Evolutionary conservation across 2,113 vertebrate genomes (phyloP).

Genomic region (Anolis sagrei): DNA sequence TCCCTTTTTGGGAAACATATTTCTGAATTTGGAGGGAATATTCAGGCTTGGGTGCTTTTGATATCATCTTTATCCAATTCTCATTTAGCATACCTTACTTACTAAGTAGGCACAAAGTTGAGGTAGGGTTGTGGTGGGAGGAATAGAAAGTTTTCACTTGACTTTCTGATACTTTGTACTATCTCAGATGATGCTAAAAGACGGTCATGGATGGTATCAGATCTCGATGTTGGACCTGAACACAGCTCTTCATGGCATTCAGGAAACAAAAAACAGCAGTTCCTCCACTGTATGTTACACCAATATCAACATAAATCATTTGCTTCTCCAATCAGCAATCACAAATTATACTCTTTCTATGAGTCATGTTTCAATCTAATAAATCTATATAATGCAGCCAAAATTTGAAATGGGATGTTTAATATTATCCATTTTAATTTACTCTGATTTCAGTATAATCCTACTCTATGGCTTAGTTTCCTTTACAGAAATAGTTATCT

Average conservation of each 20-base stretch:
- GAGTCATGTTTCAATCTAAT: slow-evolving; percentile 44
- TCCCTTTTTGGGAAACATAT: background rate
- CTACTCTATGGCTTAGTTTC: background rate
- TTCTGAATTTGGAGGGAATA: background rate
- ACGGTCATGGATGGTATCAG: slow-evolving; percentile 53
- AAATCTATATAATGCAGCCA: slow-evolving; percentile 30
- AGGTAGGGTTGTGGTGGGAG: background rate
- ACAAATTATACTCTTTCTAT: slow-evolving; percentile 1
- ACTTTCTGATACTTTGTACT: slow-evolving; percentile 46
- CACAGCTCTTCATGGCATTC: slow-evolving; percentile 7
- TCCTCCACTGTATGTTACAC: slow-evolving; percentile 37
- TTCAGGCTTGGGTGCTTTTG: background rate
- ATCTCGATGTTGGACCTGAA: slow-evolving; percentile 47
- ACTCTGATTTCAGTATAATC: background rate
- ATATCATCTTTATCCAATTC: background rate
- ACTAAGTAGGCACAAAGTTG: background rate
- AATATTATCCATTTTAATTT: background rate
- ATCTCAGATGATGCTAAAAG: slow-evolving; percentile 51
- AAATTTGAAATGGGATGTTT: slow-evolving; percentile 32
- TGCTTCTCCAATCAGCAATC: background rate
- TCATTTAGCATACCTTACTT: slow-evolving; percentile 20
- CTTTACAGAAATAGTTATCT: background rate
- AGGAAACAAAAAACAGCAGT: slow-evolving; percentile 35
- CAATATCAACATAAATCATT: background rate
- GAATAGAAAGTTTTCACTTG: background rate